Conservation (phyloP, 2,888 invertebrate species). For the Sinodicranocentrus sp. region DNA sequence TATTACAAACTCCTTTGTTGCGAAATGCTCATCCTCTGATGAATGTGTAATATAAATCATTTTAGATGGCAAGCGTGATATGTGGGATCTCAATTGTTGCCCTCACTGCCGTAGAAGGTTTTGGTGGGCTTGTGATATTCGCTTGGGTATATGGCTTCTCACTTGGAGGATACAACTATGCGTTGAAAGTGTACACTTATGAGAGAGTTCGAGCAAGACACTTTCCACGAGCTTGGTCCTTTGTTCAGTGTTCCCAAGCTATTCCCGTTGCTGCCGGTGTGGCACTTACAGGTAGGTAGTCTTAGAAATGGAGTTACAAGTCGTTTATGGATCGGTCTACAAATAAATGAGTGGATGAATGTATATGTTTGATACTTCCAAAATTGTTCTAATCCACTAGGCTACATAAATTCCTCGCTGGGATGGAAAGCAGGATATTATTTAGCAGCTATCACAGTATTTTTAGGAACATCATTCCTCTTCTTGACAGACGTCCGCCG, state of each 20-base stretch:
- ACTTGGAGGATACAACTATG: conserved; percentile 92
- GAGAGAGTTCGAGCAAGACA: conserved; percentile 91
- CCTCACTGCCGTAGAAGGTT: conserved; percentile 82
- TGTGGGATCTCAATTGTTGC: conserved; percentile 88
- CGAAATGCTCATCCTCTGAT: background rate
- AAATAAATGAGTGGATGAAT: too few species aligned
- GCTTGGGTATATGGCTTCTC: conserved; percentile 84
- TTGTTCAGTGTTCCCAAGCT: conserved; percentile 91
- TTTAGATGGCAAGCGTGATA: conserved; percentile 86
- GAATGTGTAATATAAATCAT: too few species aligned
- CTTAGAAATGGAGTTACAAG: too few species aligned
- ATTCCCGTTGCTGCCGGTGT: conserved; percentile 91
- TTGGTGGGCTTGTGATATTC: conserved; percentile 85
- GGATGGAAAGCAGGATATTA: conserved; percentile 83
- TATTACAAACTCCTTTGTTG: background rate
- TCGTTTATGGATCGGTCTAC: too few species aligned
- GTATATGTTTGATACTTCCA: too few species aligned
- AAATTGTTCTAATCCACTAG: too few species aligned
- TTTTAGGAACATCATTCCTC: conserved; percentile 87
- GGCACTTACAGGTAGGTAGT: conserved; percentile 85
- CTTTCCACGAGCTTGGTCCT: conserved; percentile 93
- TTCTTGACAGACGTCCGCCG: conserved; percentile 90
- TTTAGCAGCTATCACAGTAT: conserved; percentile 88
- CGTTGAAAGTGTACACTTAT: conserved; percentile 93
- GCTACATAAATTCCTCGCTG: background rate